These are phyloP conservation scores for Phrynosoma platyrhinos DNA, from an alignment of 2,113 vertebrate species.

Conservation along the genomic window DNA sequence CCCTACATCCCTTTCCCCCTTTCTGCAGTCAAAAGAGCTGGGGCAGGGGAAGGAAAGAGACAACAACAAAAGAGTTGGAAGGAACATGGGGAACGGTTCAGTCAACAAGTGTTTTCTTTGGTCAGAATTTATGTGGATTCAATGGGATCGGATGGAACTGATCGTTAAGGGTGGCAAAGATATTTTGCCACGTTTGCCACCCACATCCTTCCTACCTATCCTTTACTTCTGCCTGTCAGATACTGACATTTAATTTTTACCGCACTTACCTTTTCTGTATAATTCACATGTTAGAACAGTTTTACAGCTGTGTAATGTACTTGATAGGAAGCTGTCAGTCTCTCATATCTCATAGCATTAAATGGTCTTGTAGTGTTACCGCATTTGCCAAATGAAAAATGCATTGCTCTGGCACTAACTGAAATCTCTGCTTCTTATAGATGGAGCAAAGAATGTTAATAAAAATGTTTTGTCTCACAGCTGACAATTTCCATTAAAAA, in stretches of 20 bases:
- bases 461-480: not conserved
- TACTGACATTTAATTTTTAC: not conserved
- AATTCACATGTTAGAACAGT: not conserved
- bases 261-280: not conserved
- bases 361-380: not conserved
- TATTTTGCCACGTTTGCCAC: not conserved
- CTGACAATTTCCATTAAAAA: not conserved
- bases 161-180: not conserved
- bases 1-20: constrained; percentile 8
- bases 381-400: not conserved
- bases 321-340: not conserved
- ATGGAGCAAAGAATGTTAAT: not conserved
- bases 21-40: not conserved
- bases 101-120: constrained; percentile 33
- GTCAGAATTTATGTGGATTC: constrained; percentile 29
- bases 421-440: not conserved
- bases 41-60: not conserved
- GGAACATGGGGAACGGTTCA: constrained; percentile 27
- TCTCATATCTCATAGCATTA: not conserved
- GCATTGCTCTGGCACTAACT: not conserved
- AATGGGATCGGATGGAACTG: constrained; percentile 35
- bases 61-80: constrained; percentile 6
- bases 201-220: not conserved
- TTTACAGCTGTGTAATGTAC: constrained; percentile 1
- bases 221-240: not conserved